Conservation (phyloP, 2,797 vertebrate species). For the Chiroxiphia lanceolata region DNA sequence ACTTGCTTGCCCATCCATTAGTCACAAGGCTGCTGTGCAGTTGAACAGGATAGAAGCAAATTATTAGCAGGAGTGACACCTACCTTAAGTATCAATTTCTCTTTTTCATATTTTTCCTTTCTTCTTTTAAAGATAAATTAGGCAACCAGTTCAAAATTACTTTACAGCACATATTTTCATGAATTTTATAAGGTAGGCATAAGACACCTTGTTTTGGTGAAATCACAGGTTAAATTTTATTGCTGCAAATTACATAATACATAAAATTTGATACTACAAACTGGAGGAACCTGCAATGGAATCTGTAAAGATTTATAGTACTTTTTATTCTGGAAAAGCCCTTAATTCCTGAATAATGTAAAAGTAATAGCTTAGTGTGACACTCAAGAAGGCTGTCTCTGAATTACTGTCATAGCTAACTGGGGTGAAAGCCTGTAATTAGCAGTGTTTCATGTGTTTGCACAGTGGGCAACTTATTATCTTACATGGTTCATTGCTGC, state of each 20-base stretch:
- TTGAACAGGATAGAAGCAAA: not conserved
- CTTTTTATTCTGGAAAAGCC: not conserved
- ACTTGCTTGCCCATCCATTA: not conserved
- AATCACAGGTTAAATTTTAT: not conserved
- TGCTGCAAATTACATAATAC: not conserved
- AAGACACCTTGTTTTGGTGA: not conserved
- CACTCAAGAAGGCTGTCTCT: not conserved
- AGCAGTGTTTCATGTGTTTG: conserved; percentile 3
- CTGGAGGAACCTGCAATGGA: not conserved
- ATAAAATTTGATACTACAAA: not conserved
- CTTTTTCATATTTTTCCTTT: not conserved
- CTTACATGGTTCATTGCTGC: not conserved
- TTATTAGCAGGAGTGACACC: not conserved
- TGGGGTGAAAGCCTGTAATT: conserved; percentile 22
- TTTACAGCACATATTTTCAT: not conserved
- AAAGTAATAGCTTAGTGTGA: not conserved
- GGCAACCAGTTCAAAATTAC: not conserved
- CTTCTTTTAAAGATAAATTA: not conserved
- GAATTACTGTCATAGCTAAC: not conserved
- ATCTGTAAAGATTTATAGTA: not conserved
- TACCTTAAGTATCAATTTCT: not conserved
- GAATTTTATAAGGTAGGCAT: not conserved
- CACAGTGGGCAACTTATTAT: conserved; percentile 6
- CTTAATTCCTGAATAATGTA: conserved; percentile 13
- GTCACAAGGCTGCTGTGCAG: not conserved